These are phyloP conservation scores for Hypotaenidia okinawae DNA, from an alignment of 2,797 vertebrate species.

Conservation along the genomic window DNA sequence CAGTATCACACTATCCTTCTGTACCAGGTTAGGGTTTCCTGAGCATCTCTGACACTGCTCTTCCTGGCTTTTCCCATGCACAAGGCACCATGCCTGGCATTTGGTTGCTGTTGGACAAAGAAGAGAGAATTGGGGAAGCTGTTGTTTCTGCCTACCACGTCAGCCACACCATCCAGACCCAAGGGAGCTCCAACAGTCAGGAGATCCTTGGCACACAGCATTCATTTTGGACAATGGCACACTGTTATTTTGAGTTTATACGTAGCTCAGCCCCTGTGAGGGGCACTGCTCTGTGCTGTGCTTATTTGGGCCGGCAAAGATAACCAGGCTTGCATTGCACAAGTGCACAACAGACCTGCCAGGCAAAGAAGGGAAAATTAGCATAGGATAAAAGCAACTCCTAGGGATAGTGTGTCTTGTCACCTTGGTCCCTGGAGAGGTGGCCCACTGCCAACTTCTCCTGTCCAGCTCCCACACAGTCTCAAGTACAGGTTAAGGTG, in stretches of 20 bases:
- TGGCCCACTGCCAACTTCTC: neutral
- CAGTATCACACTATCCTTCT: accelerated
- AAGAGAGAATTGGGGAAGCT: neutral
- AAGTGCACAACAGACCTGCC: neutral
- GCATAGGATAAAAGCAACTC: neutral
- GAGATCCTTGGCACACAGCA: accelerated
- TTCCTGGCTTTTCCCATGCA: neutral
- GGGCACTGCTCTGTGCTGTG: accelerated
- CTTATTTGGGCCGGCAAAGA: neutral
- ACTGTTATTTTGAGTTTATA: neutral
- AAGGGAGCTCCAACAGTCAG: neutral
- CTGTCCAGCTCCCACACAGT: accelerated
- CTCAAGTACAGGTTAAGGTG: neutral
- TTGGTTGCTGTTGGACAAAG: neutral
- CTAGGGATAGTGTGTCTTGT: neutral
- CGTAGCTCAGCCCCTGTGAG: neutral
- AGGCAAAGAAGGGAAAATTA: neutral
- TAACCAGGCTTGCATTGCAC: neutral
- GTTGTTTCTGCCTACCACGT: neutral
- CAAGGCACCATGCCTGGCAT: accelerated
- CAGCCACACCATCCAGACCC: accelerated
- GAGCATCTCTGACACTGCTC: neutral
- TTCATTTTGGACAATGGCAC: neutral
- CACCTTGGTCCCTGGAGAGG: neutral
- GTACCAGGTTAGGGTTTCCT: neutral